Conservation (phyloP, 2,113 vertebrate genomes). For the Dasyurus viverrinus region DNA sequence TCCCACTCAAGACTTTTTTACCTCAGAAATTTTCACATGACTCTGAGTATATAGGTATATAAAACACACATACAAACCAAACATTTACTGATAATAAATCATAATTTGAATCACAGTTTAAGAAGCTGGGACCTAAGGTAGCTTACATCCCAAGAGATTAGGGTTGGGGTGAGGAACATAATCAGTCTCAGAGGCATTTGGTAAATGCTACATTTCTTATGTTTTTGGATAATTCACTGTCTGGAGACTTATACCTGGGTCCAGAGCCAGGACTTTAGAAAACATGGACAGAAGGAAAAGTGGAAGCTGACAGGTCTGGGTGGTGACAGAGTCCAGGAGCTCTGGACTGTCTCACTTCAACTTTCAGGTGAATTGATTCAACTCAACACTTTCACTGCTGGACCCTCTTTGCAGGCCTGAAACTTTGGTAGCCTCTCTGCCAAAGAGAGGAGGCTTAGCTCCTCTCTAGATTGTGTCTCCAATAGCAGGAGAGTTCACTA, state of each 20-base stretch:
- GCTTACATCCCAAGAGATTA: not conserved
- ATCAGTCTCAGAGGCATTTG: not conserved
- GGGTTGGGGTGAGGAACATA: not conserved
- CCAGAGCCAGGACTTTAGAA: slow-evolving; percentile 13
- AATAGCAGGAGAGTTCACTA: not conserved
- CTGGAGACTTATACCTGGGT: not conserved
- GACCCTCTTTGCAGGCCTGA: slow-evolving; percentile 3
- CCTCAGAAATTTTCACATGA: too few relatives aligned
- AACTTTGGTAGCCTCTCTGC: not conserved
- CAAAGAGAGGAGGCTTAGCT: slow-evolving; percentile 24
- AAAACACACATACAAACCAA: too few relatives aligned
- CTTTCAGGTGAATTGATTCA: slow-evolving; percentile 51
- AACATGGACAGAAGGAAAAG: slow-evolving; percentile 24
- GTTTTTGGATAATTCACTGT: not conserved
- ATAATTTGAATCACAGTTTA: too few relatives aligned
- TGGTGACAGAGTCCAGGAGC: slow-evolving; percentile 9
- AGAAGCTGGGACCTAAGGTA: not conserved
- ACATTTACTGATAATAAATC: too few relatives aligned
- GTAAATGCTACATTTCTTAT: not conserved
- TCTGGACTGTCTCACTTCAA: slow-evolving; percentile 43
- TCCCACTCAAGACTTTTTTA: too few relatives aligned
- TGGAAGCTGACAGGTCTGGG: slow-evolving; percentile 4
- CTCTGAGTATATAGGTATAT: too few relatives aligned
- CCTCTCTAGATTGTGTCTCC: not conserved
- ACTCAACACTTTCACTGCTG: slow-evolving; percentile 22